Evolutionary conservation across 2,113 vertebrate genomes (phyloP), one percentile per base, ranked within the genome.

Genomic region (Peucedramus taeniatus): DNA sequence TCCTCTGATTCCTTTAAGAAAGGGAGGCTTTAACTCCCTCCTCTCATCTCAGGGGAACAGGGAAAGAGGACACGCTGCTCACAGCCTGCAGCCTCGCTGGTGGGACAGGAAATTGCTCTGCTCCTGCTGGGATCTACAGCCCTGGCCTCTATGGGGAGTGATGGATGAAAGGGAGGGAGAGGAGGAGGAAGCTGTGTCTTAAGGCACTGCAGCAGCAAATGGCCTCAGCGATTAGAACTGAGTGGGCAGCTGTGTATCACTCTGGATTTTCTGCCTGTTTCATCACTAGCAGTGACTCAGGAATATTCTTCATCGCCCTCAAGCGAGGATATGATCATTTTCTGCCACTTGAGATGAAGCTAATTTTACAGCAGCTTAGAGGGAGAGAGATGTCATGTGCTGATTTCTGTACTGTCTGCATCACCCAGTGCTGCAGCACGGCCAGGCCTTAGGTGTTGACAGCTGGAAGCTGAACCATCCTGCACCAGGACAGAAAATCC

Each of bases 271-370:
- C 95, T 91, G 93, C 95, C 92, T 94, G 93, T 89, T 96, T 91
- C 93, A 93, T 97, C 95, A 93, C 91, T 77, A 83, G 93, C 91
- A 61, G 93, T 96, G 95, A 97, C 96, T 96, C 95, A 94, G 94
- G 94, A 96, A 94, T 94, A 97, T 97, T 95, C 94, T 91, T 95
- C 94, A 96, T 93, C 75, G 76, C 96, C 94, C 96, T 96, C 94
- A 74, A 96, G 91, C 92, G 79, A 97, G 95, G 92, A 91, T 90
- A 95, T 88, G 93, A 95, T 96, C 94, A 93, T 96, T 96, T 96
- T 96, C 91, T 96, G 96, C 95, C 93, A 94, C 95, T 97, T 92
- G 94, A 96, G 94, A 96, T 96, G 93, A 95, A 93, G 94, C 92
- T 94, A 96, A 96, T 96, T 97, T 97, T 94, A 97, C 93, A 96